Evolutionary conservation across 2,113 vertebrate species (phyloP).

Genomic region (Alouatta palliata): DNA sequence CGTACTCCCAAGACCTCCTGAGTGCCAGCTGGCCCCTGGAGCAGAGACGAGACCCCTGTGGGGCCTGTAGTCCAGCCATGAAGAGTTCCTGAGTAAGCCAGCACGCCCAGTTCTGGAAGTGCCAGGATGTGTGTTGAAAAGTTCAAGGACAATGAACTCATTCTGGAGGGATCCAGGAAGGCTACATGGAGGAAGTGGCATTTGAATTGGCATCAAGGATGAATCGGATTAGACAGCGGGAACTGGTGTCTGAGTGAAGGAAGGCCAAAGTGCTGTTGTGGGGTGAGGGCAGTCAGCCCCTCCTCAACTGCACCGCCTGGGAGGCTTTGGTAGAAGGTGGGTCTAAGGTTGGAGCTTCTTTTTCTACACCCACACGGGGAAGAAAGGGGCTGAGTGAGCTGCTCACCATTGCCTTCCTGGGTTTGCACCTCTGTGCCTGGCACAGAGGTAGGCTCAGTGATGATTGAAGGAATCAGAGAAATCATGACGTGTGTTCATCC

Average conservation of each 20-base stretch:
- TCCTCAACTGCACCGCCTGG: rapidly evolving
- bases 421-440: background rate
- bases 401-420: background rate
- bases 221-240: background rate
- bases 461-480: background rate
- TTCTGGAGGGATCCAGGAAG: background rate
- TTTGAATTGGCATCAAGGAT: background rate
- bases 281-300: background rate
- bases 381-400: background rate
- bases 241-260: background rate
- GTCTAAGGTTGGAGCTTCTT: background rate
- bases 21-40: background rate
- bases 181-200: background rate
- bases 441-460: background rate
- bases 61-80: background rate
- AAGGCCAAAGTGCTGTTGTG: background rate
- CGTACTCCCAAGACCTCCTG: background rate
- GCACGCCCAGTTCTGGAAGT: background rate
- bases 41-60: background rate
- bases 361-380: background rate
- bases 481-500: background rate
- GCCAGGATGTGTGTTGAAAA: background rate
- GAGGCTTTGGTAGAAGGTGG: background rate
- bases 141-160: background rate
- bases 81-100: background rate